A percentile compares a stretch with the other conserved stretches of the same genome.
These are phyloP conservation scores for Python bivittatus DNA, from an alignment of 2,113 vertebrate species.

Conservation along the genomic window DNA sequence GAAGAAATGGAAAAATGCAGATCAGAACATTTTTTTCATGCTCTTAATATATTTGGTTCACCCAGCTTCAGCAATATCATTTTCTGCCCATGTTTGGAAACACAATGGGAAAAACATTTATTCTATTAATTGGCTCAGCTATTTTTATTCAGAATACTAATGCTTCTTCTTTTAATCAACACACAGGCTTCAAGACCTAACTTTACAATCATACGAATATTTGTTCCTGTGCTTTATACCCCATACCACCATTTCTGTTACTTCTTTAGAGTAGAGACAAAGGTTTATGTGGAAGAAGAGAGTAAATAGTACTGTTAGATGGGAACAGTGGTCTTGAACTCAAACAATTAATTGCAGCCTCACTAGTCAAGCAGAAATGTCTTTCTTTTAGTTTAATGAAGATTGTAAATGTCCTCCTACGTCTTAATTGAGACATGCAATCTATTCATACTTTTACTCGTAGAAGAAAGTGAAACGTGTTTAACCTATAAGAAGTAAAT, in stretches of 20 bases:
- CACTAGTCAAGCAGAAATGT: background rate
- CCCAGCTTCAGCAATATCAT: slow-evolving; percentile 76
- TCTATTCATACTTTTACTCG: background rate
- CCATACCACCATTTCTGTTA: background rate
- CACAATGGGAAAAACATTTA: slow-evolving; percentile 64
- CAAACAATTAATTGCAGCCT: background rate
- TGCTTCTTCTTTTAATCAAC: background rate
- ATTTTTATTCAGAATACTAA: slow-evolving; percentile 47
- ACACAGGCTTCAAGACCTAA: background rate
- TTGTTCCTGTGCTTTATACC: slow-evolving; percentile 18
- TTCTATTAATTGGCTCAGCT: slow-evolving; percentile 66
- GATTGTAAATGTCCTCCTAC: background rate
- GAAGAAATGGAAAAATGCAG: slow-evolving; percentile 53
- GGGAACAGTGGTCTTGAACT: background rate
- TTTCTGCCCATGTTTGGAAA: slow-evolving; percentile 65
- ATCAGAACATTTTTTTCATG: slow-evolving; percentile 75
- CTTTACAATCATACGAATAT: slow-evolving; percentile 20
- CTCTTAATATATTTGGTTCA: slow-evolving; percentile 73
- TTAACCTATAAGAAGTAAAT: background rate
- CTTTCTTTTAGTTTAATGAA: background rate
- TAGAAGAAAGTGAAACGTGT: background rate
- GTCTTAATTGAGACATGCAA: background rate
- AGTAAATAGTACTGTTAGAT: background rate
- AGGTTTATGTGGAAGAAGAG: background rate
- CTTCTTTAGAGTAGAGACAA: slow-evolving; percentile 22